These are phyloP conservation scores for Dasysyrphus albostriatus DNA, from an alignment of 2,888 invertebrate species.

Conservation along the genomic window DNA sequence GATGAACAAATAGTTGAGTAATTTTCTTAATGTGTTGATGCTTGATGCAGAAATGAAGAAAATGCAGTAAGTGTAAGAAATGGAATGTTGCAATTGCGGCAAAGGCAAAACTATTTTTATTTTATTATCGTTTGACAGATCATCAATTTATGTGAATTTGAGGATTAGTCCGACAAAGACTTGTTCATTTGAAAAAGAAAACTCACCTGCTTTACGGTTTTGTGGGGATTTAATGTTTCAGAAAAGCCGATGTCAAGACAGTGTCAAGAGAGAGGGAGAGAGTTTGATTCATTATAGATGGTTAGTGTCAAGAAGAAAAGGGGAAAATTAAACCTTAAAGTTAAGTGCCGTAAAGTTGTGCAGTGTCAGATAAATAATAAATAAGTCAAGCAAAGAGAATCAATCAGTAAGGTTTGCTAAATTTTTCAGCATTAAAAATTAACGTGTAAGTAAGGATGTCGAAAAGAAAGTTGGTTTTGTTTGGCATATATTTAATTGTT, in stretches of 20 bases:
- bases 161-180: slow-evolving; percentile 5
- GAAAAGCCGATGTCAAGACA: slow-evolving; percentile 27
- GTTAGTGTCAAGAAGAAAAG: slow-evolving; percentile 17
- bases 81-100: slow-evolving; percentile 26
- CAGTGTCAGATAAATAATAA: not conserved
- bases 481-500: too few relatives aligned
- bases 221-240: slow-evolving; percentile 6
- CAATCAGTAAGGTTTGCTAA: not conserved
- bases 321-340: slow-evolving; percentile 15
- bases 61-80: slow-evolving; percentile 45
- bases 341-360: slow-evolving; percentile 9
- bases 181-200: slow-evolving; percentile 12
- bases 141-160: slow-evolving; percentile 27
- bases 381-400: not conserved
- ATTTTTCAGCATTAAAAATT: too few relatives aligned
- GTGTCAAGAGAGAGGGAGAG: slow-evolving; percentile 32
- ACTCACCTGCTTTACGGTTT: slow-evolving; percentile 39
- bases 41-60: slow-evolving; percentile 20
- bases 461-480: too few relatives aligned
- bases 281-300: slow-evolving; percentile 31
- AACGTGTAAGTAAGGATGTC: too few relatives aligned
- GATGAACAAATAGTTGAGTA: slow-evolving; percentile 69
- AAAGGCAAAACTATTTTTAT: slow-evolving; percentile 12
- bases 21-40: slow-evolving; percentile 47
- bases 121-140: slow-evolving; percentile 31